Evolutionary conservation across 2,888 invertebrate genomes (phyloP).

Genomic region (Suillia variegata): DNA sequence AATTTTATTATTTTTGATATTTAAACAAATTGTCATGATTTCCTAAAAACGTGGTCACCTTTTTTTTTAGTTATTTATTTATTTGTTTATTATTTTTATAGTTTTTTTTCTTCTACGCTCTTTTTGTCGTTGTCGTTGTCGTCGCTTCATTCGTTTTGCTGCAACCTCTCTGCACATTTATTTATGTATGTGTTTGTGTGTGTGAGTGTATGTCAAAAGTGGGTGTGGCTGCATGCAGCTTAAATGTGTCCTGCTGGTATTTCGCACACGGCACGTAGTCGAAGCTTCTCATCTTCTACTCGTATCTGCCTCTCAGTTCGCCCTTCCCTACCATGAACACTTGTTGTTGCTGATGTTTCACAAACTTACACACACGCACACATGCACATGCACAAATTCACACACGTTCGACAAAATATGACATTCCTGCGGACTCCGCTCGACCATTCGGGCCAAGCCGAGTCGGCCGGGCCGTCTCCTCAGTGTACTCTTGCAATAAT

Average conservation of each 20-base stretch:
- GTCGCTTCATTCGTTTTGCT: neutral
- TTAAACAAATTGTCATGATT: no score
- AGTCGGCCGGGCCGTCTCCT: no score
- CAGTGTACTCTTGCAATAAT: no score
- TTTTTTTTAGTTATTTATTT: no score
- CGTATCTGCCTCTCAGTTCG: constrained; percentile 21
- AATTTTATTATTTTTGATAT: no score
- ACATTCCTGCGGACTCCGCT: neutral
- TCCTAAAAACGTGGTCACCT: no score
- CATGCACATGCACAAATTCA: neutral
- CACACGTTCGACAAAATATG: neutral
- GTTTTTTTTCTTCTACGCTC: no score
- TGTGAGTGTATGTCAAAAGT: constrained; percentile 23
- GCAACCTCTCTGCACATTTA: neutral
- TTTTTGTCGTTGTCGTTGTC: neutral
- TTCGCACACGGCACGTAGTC: neutral
- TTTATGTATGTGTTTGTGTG: neutral
- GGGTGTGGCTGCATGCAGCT: constrained; percentile 20
- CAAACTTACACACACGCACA: neutral
- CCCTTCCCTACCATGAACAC: neutral
- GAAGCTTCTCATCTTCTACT: neutral
- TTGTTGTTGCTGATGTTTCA: constrained; percentile 12
- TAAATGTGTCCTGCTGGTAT: neutral
- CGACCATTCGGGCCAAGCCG: no score
- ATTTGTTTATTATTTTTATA: no score